phyloP scores from a whole-genome alignment of 2,797 vertebrate species.

The Picus viridis region DNA sequence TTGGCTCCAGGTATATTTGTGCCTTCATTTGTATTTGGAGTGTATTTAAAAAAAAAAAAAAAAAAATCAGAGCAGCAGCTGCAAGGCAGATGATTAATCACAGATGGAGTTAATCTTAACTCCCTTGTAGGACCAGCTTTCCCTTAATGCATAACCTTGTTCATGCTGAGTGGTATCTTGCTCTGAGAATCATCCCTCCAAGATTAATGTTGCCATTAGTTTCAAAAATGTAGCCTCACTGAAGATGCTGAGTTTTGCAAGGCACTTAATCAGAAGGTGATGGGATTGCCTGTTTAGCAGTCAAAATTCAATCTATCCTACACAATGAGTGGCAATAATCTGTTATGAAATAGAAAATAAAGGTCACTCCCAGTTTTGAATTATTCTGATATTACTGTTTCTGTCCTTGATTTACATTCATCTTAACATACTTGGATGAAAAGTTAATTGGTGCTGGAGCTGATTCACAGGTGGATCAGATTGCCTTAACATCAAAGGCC shows the following conservation, averaged over 20 bases:
- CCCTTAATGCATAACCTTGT: slow-evolving; percentile 19
- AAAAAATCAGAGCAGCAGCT: slow-evolving; percentile 21
- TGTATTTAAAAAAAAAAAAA: background rate
- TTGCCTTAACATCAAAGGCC: background rate
- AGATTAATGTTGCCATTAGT: slow-evolving; percentile 38
- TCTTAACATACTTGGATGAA: background rate
- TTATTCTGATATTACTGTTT: background rate
- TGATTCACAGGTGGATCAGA: background rate
- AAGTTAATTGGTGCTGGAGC: background rate
- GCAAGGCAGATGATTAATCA: slow-evolving; percentile 49
- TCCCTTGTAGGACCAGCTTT: background rate
- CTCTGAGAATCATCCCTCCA: background rate
- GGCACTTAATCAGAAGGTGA: slow-evolving; percentile 17
- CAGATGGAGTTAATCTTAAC: slow-evolving; percentile 25
- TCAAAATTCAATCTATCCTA: background rate
- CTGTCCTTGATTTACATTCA: background rate
- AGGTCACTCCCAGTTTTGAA: background rate
- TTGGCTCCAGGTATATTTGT: slow-evolving; percentile 3
- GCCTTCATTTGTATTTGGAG: slow-evolving; percentile 39
- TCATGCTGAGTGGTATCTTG: slow-evolving; percentile 34
- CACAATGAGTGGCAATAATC: background rate
- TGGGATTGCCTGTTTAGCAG: background rate
- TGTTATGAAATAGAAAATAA: slow-evolving; percentile 3
- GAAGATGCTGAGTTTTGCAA: slow-evolving; percentile 19
- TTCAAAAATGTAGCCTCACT: slow-evolving; percentile 11